Evolutionary conservation across 2,888 invertebrate species (phyloP).

Genomic region (Minunthozetes semirufus): DNA sequence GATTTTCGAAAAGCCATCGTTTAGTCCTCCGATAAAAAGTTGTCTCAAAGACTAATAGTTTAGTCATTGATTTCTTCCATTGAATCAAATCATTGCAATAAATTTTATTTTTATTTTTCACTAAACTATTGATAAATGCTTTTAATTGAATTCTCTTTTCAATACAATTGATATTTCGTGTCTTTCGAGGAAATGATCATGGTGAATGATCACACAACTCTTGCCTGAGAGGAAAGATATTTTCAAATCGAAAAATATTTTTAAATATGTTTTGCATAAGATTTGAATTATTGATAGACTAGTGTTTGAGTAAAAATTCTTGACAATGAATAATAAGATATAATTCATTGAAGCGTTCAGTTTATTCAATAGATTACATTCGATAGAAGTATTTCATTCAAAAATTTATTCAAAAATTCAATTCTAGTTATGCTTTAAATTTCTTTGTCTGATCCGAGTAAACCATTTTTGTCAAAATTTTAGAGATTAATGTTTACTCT

Average conservation of each 20-base stretch:
- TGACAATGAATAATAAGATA: slow-evolving; percentile 14
- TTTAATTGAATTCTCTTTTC: too few species aligned
- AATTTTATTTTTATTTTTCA: neutral
- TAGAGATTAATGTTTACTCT: neutral
- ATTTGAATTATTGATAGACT: neutral
- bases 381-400: slow-evolving; percentile 4
- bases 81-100: neutral
- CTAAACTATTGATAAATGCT: too few species aligned
- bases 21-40: neutral
- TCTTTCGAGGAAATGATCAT: too few species aligned
- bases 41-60: neutral
- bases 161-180: too few species aligned
- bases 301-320: neutral
- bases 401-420: slow-evolving; percentile 7
- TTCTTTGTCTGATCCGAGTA: neutral
- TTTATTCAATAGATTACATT: slow-evolving; percentile 11
- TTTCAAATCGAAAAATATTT: too few species aligned
- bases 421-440: neutral
- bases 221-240: too few species aligned
- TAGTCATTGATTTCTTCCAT: neutral
- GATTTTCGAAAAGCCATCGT: neutral
- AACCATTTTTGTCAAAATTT: neutral
- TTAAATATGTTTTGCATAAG: neutral
- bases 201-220: too few species aligned
- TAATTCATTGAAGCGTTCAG: slow-evolving; percentile 10